phyloP scores from a whole-genome alignment of 1,140 invertebrate species.

The Leptinotarsa undecemlineata region DNA sequence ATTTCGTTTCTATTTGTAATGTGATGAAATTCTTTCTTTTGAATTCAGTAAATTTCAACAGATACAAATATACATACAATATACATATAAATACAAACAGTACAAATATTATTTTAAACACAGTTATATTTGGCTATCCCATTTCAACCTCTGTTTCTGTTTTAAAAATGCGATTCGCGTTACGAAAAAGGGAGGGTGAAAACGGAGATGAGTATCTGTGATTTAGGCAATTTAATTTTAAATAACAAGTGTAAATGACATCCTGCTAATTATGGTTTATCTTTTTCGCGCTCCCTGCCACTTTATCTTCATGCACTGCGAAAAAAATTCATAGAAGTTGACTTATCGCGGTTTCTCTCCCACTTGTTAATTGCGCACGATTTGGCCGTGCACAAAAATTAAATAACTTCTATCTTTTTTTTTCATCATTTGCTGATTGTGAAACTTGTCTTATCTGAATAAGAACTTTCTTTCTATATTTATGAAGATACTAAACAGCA shows the following conservation, averaged over 20 bases:
- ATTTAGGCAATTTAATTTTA: constrained; percentile 54
- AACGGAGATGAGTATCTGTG: constrained; percentile 46
- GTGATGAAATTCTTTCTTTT: no score
- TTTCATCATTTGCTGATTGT: no score
- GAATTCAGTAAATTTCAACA: no score
- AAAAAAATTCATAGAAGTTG: constrained; percentile 25
- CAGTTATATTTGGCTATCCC: no score
- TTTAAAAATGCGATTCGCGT: constrained; percentile 23
- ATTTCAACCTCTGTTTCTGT: neutral
- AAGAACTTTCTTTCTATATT: no score
- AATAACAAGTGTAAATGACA: constrained; percentile 56
- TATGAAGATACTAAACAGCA: no score
- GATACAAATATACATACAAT: no score
- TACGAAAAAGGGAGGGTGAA: constrained; percentile 27
- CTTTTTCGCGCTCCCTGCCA: constrained; percentile 47
- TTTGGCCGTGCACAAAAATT: neutral
- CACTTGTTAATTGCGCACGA: constrained; percentile 29
- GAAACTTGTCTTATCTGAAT: no score
- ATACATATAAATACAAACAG: no score
- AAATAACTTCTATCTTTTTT: neutral
- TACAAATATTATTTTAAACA: no score
- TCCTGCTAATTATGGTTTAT: constrained; percentile 54
- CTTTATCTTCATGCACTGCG: constrained; percentile 42
- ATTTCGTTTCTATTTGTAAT: no score
- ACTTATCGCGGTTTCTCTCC: constrained; percentile 28